Percentiles rank a stretch among this genome's conserved stretches.
Conservation (phyloP, 2,888 invertebrate species). For the Campopleginae sp. region DNA sequence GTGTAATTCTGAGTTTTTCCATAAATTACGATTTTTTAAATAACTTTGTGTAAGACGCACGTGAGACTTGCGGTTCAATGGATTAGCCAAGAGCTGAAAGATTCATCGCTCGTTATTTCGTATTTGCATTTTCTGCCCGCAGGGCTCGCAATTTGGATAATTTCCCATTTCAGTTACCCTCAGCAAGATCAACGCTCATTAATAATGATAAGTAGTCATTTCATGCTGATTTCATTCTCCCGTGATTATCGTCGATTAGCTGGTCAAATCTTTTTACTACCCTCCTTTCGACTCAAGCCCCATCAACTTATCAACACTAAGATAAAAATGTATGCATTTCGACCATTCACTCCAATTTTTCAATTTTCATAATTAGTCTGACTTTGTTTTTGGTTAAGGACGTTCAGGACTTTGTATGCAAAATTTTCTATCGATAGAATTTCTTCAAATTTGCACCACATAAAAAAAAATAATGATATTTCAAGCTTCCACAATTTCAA, state of each 20-base stretch:
- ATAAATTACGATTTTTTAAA: neutral
- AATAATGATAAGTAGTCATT: neutral
- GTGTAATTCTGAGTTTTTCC: neutral
- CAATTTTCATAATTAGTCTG: neutral
- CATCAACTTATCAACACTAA: neutral
- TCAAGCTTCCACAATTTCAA: too few relatives aligned
- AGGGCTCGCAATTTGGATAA: neutral
- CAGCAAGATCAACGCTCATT: neutral
- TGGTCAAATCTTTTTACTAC: neutral
- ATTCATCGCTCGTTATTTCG: neutral
- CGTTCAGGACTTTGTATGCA: too few relatives aligned
- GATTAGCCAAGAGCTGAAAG: neutral
- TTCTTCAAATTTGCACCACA: too few relatives aligned
- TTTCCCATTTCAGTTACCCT: neutral
- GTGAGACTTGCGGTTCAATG: neutral
- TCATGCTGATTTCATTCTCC: neutral
- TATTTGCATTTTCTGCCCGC: conserved; percentile 5
- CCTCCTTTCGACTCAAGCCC: neutral
- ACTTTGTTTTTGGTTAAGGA: too few relatives aligned
- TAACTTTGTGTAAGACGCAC: neutral
- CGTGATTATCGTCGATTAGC: neutral
- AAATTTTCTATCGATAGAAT: too few relatives aligned
- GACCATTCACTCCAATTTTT: neutral
- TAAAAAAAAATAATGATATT: too few relatives aligned
- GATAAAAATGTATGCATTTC: neutral